These are phyloP conservation scores for Anguilla obscura DNA, from an alignment of 2,797 vertebrate genomes.

Conservation along the genomic window DNA sequence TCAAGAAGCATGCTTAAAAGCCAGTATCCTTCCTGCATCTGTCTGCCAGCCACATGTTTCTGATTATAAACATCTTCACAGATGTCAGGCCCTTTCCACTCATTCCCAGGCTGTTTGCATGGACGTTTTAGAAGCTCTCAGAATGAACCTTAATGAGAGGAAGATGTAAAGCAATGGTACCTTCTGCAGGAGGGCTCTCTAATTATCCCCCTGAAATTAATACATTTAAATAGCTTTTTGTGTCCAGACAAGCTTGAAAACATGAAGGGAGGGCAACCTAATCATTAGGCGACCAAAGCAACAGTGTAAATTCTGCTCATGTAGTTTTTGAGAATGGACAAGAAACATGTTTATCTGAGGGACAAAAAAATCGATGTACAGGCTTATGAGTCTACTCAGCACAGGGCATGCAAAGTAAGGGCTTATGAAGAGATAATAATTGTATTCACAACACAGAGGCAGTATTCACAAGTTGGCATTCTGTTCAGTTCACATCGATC, in stretches of 20 bases:
- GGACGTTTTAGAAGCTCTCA: constrained; percentile 9
- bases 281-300: neutral
- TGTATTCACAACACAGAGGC: neutral
- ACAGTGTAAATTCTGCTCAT: neutral
- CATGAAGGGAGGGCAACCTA: neutral
- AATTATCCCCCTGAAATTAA: neutral
- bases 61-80: constrained; percentile 36
- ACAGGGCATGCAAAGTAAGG: neutral
- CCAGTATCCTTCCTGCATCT: constrained; percentile 32
- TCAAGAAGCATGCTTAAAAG: constrained; percentile 24
- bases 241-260: neutral
- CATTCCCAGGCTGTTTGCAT: constrained; percentile 29
- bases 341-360: constrained; percentile 12
- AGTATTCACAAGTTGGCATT: neutral
- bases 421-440: neutral
- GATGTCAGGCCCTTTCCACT: constrained; percentile 29
- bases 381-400: neutral
- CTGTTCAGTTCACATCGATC: neutral
- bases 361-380: neutral
- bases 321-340: neutral
- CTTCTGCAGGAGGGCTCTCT: neutral
- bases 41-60: constrained; percentile 26
- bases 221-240: neutral
- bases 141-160: constrained; percentile 19
- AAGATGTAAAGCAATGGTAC: neutral